phyloP scores from a whole-genome alignment of 2,888 invertebrate genomes.

The Drosophila imparisetae region DNA sequence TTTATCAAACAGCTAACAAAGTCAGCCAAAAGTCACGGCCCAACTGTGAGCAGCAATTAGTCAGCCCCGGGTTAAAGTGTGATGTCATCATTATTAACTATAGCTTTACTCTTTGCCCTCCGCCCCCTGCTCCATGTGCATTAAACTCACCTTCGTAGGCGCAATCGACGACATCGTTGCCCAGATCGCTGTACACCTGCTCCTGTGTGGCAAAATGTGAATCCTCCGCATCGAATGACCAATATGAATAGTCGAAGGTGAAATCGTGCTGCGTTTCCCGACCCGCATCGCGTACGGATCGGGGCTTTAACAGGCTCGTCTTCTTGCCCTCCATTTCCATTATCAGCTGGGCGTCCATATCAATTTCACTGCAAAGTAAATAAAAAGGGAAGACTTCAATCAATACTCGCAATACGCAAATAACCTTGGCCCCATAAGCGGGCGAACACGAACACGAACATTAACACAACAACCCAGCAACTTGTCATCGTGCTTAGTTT shows the following conservation, averaged over 20 bases:
- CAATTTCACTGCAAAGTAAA: constrained; percentile 88
- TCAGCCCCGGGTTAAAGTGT: constrained; percentile 14
- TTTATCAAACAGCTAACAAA: constrained; percentile 18
- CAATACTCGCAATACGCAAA: constrained; percentile 14
- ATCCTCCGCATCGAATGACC: constrained; percentile 91
- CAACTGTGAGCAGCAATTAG: constrained; percentile 21
- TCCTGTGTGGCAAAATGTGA: constrained; percentile 92
- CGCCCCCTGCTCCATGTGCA: not conserved
- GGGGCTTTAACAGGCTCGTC: constrained; percentile 91
- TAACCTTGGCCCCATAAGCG: constrained; percentile 35
- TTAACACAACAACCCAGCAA: constrained; percentile 15
- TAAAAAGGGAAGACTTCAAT: constrained; percentile 8
- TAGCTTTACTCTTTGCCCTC: too few species aligned
- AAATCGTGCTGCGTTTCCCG: constrained; percentile 92
- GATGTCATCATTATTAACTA: constrained; percentile 35
- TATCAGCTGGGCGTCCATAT: constrained; percentile 92
- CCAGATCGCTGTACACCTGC: constrained; percentile 90
- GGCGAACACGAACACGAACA: constrained; percentile 8
- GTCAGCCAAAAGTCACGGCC: constrained; percentile 40
- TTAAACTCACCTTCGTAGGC: constrained; percentile 87
- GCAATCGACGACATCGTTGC: constrained; percentile 90
- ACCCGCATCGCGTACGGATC: constrained; percentile 84
- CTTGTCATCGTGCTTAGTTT: constrained; percentile 21
- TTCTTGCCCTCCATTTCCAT: constrained; percentile 94
- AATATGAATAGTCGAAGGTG: constrained; percentile 95